A percentile compares a stretch with the other conserved stretches of the same genome.
Conservation (phyloP, 2,113 vertebrate genomes). For the Pterocles burchelli region DNA sequence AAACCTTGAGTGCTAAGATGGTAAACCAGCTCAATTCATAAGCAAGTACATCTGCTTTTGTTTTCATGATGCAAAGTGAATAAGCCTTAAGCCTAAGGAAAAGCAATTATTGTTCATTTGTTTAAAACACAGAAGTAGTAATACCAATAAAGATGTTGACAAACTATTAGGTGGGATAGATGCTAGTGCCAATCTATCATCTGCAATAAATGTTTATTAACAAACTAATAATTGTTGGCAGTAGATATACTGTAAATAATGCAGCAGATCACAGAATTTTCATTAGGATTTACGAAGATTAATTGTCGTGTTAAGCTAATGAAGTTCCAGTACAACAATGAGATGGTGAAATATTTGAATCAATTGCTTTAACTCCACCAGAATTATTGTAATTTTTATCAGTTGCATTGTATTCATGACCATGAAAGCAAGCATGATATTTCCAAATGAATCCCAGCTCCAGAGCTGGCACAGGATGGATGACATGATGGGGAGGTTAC, state of each 20-base stretch:
- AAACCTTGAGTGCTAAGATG: background rate
- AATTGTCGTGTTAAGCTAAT: background rate
- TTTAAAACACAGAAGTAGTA: background rate
- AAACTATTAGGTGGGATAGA: background rate
- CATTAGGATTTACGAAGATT: background rate
- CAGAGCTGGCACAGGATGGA: background rate
- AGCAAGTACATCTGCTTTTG: background rate
- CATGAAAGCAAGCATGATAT: background rate
- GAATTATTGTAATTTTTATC: background rate
- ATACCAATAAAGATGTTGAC: background rate
- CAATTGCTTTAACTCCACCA: background rate
- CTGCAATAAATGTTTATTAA: background rate
- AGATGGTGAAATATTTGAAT: background rate
- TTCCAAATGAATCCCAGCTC: background rate
- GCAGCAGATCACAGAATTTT: background rate
- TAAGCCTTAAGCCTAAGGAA: background rate
- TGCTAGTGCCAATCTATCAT: background rate
- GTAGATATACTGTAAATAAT: background rate
- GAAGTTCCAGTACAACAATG: background rate
- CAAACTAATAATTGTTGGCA: background rate
- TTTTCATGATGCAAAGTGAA: background rate
- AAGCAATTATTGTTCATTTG: background rate
- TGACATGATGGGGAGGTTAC: background rate
- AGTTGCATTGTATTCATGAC: background rate
- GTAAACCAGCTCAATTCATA: background rate